Base-by-base conservation (phyloP, 2,888 invertebrate species). In the Caenorhabditis panamensis region DNA sequence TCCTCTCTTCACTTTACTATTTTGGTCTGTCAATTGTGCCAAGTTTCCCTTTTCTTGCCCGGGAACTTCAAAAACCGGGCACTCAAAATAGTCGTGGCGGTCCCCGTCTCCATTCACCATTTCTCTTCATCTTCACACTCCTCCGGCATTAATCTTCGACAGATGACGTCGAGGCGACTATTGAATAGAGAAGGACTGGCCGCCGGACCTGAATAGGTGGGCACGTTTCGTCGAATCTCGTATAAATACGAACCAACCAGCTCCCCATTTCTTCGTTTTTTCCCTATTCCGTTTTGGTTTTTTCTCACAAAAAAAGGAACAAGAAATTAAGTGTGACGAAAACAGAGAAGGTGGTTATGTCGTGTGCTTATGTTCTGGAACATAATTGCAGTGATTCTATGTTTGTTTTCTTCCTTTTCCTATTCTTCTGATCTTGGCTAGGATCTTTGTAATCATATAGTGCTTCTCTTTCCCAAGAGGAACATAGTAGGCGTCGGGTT, bases 71-170 rank as follows among this genome's bases (percentile, higher is more conserved):
- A 47, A 18, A n/a, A 47, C 41, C 16, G 8, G 9, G n/a, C 4
- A 18, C 68, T 68, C 68, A 24, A 68, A 68, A 68, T 58, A 68
- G 68, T 49, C 20, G 47, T n/a, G 63, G 56, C 58, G 56, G 54
- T 56, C 71, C 18, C 9, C 31, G 31, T 9, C 4, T 67, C 53
- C 49, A 61, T 69, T 61, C 69, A 64, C 47, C 47, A 47, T 47
- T 47, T 47, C 47, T 20, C 26, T 59, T 72, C 58, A 37, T 72
- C 73, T 75, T 66, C 75, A 75, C 75, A 75, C 75, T 66, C 75
- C 75, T 75, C 75, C 75, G 66, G 51, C 75, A 75, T 75, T 75
- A 75, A 75, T 75, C 75, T 66, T 75, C 75, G 66, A 75, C 75
- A 75, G 59, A 75, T 75, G 75, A 75, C 75, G 75, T 66, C 36